These are phyloP conservation scores for Zele albiditarsus DNA, from an alignment of 2,888 invertebrate species.

Conservation along the genomic window DNA sequence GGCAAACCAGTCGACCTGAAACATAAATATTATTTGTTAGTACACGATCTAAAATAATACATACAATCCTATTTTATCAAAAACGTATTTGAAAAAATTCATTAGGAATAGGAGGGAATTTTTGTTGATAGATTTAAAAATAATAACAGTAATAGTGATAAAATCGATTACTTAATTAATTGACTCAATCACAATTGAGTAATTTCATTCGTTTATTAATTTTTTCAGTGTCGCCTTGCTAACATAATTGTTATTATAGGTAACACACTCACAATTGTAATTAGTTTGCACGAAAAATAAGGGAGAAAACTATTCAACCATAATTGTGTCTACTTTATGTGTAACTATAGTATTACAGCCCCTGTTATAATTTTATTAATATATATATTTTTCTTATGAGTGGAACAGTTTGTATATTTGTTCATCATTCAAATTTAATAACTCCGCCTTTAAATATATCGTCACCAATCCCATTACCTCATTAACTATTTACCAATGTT, in stretches of 20 bases:
- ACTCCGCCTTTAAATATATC: slow-evolving; percentile 33
- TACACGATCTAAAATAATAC: slow-evolving; percentile 36
- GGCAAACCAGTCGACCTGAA: slow-evolving; percentile 49
- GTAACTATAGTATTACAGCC: slow-evolving; percentile 46
- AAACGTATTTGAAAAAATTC: neutral
- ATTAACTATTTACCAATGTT: slow-evolving; percentile 31
- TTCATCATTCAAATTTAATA: slow-evolving; percentile 35
- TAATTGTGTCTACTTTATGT: slow-evolving; percentile 56
- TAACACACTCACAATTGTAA: slow-evolving; percentile 60
- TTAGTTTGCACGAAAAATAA: slow-evolving; percentile 41
- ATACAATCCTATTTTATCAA: slow-evolving; percentile 13
- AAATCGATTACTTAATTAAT: neutral
- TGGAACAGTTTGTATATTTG: slow-evolving; percentile 17
- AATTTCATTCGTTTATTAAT: slow-evolving; percentile 67
- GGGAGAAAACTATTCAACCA: slow-evolving; percentile 56
- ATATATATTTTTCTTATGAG: slow-evolving; percentile 34
- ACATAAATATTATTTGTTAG: slow-evolving; percentile 52
- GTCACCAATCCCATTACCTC: slow-evolving; percentile 28
- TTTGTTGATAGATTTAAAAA: slow-evolving; percentile 32
- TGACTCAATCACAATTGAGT: slow-evolving; percentile 50
- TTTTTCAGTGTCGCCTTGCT: slow-evolving; percentile 57
- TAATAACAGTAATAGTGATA: slow-evolving; percentile 28
- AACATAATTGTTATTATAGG: slow-evolving; percentile 64
- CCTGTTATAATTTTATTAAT: slow-evolving; percentile 46
- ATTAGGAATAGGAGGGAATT: slow-evolving; percentile 17